Percentiles rank a stretch among this genome's conserved stretches.
phyloP scores from a whole-genome alignment of 2,888 invertebrate genomes.

The Papilio gigon region DNA sequence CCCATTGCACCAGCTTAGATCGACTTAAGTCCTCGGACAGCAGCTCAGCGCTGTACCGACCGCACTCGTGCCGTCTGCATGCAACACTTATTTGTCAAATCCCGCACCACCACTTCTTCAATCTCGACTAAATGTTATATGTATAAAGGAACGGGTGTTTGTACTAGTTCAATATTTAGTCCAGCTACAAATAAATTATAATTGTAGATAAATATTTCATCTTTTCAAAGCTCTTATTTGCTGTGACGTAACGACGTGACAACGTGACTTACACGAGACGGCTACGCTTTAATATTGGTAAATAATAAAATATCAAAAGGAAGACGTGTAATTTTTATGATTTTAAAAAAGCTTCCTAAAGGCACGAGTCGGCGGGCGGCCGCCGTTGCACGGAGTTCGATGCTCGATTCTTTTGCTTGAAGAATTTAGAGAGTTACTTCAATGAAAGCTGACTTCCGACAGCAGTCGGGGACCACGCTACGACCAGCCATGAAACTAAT shows the following conservation, averaged over 20 bases:
- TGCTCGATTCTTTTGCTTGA: neutral
- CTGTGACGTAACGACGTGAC: neutral
- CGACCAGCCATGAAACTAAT: neutral
- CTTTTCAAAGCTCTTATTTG: neutral
- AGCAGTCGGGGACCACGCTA: neutral
- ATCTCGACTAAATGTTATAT: neutral
- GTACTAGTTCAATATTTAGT: neutral
- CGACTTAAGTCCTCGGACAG: neutral
- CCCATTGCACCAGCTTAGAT: neutral
- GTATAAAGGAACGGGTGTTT: neutral
- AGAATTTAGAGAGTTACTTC: neutral
- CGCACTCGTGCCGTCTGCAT: neutral
- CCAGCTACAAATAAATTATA: neutral
- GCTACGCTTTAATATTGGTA: neutral
- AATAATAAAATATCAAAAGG: neutral
- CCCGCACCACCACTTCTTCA: constrained; percentile 25
- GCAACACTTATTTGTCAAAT: constrained; percentile 9
- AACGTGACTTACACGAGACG: neutral
- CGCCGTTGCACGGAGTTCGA: neutral
- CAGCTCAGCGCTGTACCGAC: neutral
- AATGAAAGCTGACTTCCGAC: neutral
- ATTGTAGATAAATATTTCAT: neutral
- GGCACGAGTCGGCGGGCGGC: neutral
- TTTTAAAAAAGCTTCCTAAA: neutral
- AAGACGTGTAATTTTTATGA: constrained; percentile 2